These are phyloP conservation scores for Macrostomum cliftonense DNA, from an alignment of 2,888 invertebrate genomes.

Conservation along the genomic window DNA sequence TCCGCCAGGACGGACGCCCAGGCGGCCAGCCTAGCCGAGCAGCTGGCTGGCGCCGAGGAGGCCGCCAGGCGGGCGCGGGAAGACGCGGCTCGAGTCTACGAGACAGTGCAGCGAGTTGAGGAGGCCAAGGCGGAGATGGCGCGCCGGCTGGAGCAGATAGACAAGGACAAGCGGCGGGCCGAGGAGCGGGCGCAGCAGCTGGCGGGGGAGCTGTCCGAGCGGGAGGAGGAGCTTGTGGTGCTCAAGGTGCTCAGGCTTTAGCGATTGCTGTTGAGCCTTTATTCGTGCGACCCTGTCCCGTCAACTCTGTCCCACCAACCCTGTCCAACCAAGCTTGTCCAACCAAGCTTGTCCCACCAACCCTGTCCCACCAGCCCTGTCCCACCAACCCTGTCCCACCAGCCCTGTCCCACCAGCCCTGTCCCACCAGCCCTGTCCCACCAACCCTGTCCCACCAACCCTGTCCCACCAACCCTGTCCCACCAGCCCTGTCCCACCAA, in stretches of 20 bases:
- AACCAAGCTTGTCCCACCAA: no score
- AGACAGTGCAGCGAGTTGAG: conserved; percentile 14
- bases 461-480: no score
- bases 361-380: no score
- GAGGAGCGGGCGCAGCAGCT: conserved; percentile 2
- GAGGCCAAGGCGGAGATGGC: conserved; percentile 29
- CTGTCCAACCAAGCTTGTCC: no score
- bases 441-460: no score
- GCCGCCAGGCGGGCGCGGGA: conserved; percentile 1
- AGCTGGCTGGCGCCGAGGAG: conserved; percentile 1
- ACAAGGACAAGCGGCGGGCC: conserved; percentile 15
- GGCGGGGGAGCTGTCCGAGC: conserved; percentile 21
- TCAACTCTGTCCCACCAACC: no score
- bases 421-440: no score
- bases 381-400: no score
- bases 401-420: no score
- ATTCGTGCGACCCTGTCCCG: conserved; percentile 19
- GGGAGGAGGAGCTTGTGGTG: conserved; percentile 26
- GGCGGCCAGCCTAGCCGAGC: conserved; percentile 3
- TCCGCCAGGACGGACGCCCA: conserved; percentile 5
- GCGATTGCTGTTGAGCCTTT: conserved; percentile 17
- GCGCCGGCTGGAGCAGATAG: conserved; percentile 23
- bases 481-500: no score
- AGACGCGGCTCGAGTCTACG: conserved; percentile 2
- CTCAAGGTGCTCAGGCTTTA: conserved; percentile 19